A percentile compares a stretch with the other conserved stretches of the same genome.
phyloP scores from a whole-genome alignment of 2,888 invertebrate genomes.

The Linhomoeus sp. region DNA sequence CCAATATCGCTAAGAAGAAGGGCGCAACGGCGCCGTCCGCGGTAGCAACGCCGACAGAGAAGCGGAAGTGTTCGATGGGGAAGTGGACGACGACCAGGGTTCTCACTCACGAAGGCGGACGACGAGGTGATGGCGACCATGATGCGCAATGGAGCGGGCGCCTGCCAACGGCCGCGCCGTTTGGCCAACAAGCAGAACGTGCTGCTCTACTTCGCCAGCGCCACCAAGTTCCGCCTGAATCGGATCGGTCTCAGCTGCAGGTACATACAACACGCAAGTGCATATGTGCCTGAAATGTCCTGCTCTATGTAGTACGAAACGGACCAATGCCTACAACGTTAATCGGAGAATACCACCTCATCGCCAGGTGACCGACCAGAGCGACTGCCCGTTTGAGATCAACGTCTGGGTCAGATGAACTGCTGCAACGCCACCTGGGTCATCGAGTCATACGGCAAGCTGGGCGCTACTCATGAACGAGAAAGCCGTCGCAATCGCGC shows the following conservation, averaged over 20 bases:
- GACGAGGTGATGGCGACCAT: too few relatives aligned
- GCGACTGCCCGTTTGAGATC: slow-evolving; percentile 4
- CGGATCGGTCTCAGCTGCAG: slow-evolving; percentile 2
- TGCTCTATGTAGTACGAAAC: background rate
- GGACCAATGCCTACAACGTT: background rate
- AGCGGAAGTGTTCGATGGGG: too few relatives aligned
- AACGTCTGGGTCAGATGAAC: slow-evolving; percentile 6
- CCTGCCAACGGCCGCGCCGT: background rate
- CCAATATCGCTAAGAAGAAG: too few relatives aligned
- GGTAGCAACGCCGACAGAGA: too few relatives aligned
- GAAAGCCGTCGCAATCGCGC: background rate
- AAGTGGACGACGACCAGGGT: too few relatives aligned
- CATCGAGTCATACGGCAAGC: slow-evolving; percentile 5
- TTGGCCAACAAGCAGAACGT: slow-evolving; percentile 1
- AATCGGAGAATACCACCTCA: background rate
- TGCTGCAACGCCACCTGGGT: slow-evolving; percentile 6
- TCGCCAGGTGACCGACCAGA: slow-evolving; percentile 5
- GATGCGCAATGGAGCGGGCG: background rate
- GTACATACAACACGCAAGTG: background rate
- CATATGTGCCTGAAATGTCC: background rate
- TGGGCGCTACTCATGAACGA: slow-evolving; percentile 5
- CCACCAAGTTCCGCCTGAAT: slow-evolving; percentile 1
- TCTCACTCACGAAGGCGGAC: too few relatives aligned
- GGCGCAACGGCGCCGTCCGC: too few relatives aligned
- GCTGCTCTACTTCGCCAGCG: slow-evolving; percentile 3